Base-by-base conservation (phyloP, 1,140 invertebrate species). In the Trypoxylus dichotomus region DNA sequence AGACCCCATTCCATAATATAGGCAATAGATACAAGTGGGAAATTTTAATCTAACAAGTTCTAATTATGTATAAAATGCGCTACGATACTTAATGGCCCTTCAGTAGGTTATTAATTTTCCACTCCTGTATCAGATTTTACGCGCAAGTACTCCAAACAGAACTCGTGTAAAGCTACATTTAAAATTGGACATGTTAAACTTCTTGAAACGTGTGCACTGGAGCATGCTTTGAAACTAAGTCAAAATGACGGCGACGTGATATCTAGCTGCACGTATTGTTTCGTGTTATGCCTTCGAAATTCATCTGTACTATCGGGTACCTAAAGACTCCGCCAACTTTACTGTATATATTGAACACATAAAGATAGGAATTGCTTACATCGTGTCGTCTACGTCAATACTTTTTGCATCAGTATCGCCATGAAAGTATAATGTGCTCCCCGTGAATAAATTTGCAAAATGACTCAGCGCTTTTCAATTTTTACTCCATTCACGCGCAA, bases 231-330 rank as follows among this genome's bases (percentile, higher is more conserved):
- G 47, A n/a, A 54, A 54, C 60, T 68, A 24, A 68, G 60, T n/a
- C 47, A 58, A 58, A 27, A 68, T 29, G 60, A 68, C 60, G 15
- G 27, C 25, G 27, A 68, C 60, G 60, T 68, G 60, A 68, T 68
- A 68, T 68, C 60, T 21, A 19, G 60, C 13, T 68, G 15, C 27
- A 68, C 13, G 24, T 68, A 21, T 13, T 68, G 60, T 68, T 68
- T 68, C 60, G 27, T 68, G 60, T 68, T 68, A 68, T 27, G 60
- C 21, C 21, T 68, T 68, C 27, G 11, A 68, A 68, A 68, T 68
- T 68, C 60, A 68, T 29, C 27, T 24, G 27, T 24, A 13, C 27
- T 68, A 25, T 15, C 21, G 60, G 3, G 8, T 24, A 15, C 24
- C 15, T 68, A 68, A 29, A 8, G 24, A 68, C 27, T 29, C 24